Conservation (phyloP, 2,113 vertebrate species). For the Calypte anna region DNA sequence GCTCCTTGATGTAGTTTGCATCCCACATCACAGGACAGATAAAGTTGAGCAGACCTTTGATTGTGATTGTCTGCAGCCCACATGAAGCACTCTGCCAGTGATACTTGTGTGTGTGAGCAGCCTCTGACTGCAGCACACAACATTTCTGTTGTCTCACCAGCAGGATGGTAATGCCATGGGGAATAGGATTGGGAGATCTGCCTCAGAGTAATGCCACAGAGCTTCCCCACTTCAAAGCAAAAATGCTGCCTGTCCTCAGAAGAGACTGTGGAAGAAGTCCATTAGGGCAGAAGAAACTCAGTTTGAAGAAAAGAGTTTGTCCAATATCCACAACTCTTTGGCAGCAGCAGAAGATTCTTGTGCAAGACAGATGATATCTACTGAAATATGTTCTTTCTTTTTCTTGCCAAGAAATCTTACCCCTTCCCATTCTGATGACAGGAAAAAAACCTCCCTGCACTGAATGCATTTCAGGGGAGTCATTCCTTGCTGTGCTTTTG, state of each 20-base stretch:
- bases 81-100: neutral
- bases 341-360: slow-evolving; percentile 62
- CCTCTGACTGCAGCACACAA: neutral
- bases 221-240: neutral
- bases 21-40: neutral
- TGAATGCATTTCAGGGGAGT: slow-evolving; percentile 38
- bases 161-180: neutral
- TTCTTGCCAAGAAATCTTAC: slow-evolving; percentile 67
- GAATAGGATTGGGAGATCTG: neutral
- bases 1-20: neutral
- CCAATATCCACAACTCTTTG: slow-evolving; percentile 58
- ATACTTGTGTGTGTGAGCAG: neutral
- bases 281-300: slow-evolving; percentile 19
- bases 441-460: slow-evolving; percentile 34
- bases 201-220: neutral
- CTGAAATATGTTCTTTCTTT: slow-evolving; percentile 66
- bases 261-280: slow-evolving; percentile 35
- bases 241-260: neutral
- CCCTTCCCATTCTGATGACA: slow-evolving; percentile 55
- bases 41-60: neutral
- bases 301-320: slow-evolving; percentile 57
- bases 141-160: neutral
- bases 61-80: neutral
- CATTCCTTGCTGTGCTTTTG: slow-evolving; percentile 43
- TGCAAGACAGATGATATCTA: slow-evolving; percentile 72